A percentile compares a stretch with the other conserved stretches of the same genome.
Evolutionary conservation across 1,140 invertebrate genomes (phyloP).

Genomic region (Brachionus sp.): DNA sequence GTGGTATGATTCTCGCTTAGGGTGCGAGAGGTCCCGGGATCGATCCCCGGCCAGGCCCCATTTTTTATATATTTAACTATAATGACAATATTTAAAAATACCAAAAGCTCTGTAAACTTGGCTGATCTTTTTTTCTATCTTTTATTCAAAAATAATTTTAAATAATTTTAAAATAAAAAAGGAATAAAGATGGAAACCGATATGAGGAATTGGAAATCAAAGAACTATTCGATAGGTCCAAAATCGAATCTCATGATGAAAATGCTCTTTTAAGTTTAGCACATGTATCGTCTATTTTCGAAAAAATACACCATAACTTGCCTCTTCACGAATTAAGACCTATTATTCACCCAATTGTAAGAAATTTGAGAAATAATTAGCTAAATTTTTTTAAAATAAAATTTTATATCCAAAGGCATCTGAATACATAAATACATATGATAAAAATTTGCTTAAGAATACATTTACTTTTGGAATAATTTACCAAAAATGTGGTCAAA

Average conservation of each 20-base stretch:
- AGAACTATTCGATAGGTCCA: neutral
- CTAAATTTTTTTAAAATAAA: neutral
- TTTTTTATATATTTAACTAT: too few relatives aligned
- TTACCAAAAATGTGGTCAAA: conserved; percentile 88
- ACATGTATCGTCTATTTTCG: neutral
- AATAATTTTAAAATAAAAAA: neutral
- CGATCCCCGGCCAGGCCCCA: neutral
- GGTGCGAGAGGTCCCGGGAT: neutral
- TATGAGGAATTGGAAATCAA: conserved; percentile 8
- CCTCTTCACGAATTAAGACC: neutral
- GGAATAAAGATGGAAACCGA: conserved; percentile 11
- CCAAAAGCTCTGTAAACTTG: too few relatives aligned
- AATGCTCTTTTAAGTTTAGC: neutral
- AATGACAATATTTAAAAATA: too few relatives aligned
- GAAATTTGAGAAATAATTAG: neutral
- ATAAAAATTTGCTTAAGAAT: conserved; percentile 90
- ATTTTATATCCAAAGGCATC: neutral
- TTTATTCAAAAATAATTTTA: too few relatives aligned
- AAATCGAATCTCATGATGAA: neutral
- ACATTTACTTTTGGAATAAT: conserved; percentile 95
- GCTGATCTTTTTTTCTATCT: too few relatives aligned
- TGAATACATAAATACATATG: conserved; percentile 64
- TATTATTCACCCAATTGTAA: conserved; percentile 25
- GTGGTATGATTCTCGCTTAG: conserved; percentile 4
- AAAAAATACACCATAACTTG: conserved; percentile 5